Evolutionary conservation across 2,888 invertebrate genomes (phyloP), one percentile per base, ranked within the genome.

Genomic region (Andrena hattorfiana): DNA sequence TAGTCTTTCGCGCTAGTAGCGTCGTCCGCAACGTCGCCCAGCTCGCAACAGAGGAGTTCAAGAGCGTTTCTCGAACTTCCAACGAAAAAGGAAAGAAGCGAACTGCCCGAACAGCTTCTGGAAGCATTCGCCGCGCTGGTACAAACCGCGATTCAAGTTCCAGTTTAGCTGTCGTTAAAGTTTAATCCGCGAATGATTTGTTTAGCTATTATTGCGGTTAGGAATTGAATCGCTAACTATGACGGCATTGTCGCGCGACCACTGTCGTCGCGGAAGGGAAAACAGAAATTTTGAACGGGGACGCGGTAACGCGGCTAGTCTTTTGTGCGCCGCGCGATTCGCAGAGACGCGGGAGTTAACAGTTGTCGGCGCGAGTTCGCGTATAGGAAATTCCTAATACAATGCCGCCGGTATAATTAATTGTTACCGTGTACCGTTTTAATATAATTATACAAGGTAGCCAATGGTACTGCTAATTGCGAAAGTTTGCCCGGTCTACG

Each of bases 401-500:
- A 85, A 88, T 77, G 77, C 86, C 70, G 68, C 13, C 23, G 81
- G 81, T 84, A 88, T 86, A 88, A 88, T 88, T 87, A 88, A 88
- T 87, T 85, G 85, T 81, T 78, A 64, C 75, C 85, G 77, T 76
- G 76, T 75, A 84, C 72, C 77, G 88, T 86, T 88, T 88, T 88
- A 88, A 88, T 86, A 88, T 85, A 86, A 85, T 88, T 88, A 82
- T 85, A 71, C 81, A 74, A 70, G 71, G 68, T 73, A 75, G 76
- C 82, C 79, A 81, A 87, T 88, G 77, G 82, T 82, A 85, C 76
- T 85, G 85, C 86, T 85, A 88, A 86, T 88, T 88, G 88, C 85
- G 73, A 88, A 88, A 88, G 85, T 88, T 88, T 80, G 28, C 42
- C 13, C 59, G 13, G 69, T 59, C 59, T 26, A 28, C 69, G 69